Evolutionary conservation across 2,113 vertebrate species (phyloP).

Genomic region (Leptobrachium ailaonicum): DNA sequence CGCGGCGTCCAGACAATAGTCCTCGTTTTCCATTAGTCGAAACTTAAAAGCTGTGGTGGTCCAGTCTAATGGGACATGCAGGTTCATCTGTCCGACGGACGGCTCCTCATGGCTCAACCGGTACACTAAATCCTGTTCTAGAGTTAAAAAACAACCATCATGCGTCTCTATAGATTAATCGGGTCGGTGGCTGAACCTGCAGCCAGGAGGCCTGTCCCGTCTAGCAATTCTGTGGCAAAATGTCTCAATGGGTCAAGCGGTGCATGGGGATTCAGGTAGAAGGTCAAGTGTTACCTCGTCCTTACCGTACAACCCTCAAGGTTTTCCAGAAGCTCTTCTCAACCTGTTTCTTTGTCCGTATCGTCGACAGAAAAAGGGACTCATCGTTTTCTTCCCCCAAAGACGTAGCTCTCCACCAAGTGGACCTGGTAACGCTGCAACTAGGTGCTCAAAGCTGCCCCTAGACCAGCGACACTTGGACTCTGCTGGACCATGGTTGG

Average conservation of each 20-base stretch:
- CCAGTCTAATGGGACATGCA: no score
- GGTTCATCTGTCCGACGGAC: no score
- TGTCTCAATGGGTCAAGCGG: not conserved
- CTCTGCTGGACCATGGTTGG: not conserved
- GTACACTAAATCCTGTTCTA: no score
- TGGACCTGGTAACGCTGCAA: not conserved
- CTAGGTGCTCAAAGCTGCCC: not conserved
- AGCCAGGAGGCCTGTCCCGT: slow-evolving; percentile 8
- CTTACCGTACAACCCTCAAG: slow-evolving; percentile 16
- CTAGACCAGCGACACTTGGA: not conserved
- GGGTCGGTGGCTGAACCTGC: no score
- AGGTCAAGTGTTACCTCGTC: slow-evolving; percentile 20
- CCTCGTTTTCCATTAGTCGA: no score
- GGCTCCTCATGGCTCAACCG: no score
- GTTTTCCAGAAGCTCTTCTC: not conserved
- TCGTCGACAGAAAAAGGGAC: not conserved
- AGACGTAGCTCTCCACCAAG: not conserved
- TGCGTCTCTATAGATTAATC: no score
- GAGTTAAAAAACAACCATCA: no score
- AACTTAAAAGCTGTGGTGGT: no score
- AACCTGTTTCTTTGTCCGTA: slow-evolving; percentile 12
- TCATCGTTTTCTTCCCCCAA: not conserved
- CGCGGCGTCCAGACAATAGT: no score
- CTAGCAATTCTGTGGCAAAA: not conserved
- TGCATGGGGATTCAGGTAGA: not conserved